Base-by-base conservation (phyloP, 35 echinoderm and acorn worm species). In the Acanthaster planci region DNA sequence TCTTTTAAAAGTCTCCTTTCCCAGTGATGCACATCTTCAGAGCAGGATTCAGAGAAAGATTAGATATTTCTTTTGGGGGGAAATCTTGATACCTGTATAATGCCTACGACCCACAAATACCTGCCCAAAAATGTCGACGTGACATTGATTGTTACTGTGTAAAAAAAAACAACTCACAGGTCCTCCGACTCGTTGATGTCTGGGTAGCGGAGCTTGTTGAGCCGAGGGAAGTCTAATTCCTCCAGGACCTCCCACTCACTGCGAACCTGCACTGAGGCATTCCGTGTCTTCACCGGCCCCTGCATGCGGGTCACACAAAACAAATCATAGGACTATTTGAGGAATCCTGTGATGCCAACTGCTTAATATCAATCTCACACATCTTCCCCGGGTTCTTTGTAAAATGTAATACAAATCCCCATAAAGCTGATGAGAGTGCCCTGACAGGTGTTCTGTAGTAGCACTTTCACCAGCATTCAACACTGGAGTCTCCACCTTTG, bases 131-230 rank as follows among this genome's bases (percentile, higher is more conserved):
- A 57, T 22, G 22, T 12, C 22, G 55, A 57, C 55, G 12, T 14
- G 12, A 14, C 22, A 57, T 12, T 22, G 55, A 57, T 22, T 57
- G 55, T 57, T 22, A 57, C n/a, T n/a, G n/a, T n/a, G n/a, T n/a
- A n/a, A n/a, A n/a, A n/a, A n/a, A n/a, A n/a, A n/a, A n/a, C 51
- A 52, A 89, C 96, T 99, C 84, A 99, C 96, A 94, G 76, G 64
- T 99, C 92, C 84, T 94, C 87, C 55, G 96, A 92, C 14, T 94
- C 92, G 0, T 23, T 47, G 21, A 94, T 82, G 27, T 79, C 88
- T 2, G 92, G 92, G 16, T 91, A 77, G 10, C 89, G 85, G 34
- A 99, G 89, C 54, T 99, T 99, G 60, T 85, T 99, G 27, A 99
- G 83, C 26, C 96, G 88, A 44, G 82, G 92, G 75, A 94, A 99